These are phyloP conservation scores for Montipora sp. DNA, from an alignment of 64 coral and sea anemone species.

Conservation along the genomic window DNA sequence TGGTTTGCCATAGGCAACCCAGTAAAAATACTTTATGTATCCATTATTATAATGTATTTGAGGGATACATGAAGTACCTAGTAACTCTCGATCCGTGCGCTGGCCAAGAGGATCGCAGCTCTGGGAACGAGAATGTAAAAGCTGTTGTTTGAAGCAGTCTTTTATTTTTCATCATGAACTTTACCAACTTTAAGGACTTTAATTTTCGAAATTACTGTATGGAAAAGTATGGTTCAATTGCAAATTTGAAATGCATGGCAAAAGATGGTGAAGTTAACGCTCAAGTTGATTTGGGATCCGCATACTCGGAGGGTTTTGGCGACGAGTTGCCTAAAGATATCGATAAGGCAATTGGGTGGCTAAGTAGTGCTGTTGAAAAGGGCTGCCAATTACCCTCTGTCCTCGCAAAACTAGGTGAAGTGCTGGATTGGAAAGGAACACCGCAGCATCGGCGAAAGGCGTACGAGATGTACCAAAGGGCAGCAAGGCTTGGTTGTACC, in stretches of 20 bases:
- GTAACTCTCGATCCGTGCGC: no score
- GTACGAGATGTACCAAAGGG: constrained; percentile 64
- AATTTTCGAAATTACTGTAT: neutral
- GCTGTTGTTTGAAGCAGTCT: neutral
- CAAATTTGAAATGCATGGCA: neutral
- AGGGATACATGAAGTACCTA: no score
- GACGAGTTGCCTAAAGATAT: constrained; percentile 49
- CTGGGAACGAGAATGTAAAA: no score
- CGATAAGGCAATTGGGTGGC: constrained; percentile 80
- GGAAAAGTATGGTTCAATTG: constrained; percentile 29
- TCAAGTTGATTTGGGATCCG: constrained; percentile 28
- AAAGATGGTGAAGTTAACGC: constrained; percentile 14
- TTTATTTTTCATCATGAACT: neutral
- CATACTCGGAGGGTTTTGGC: constrained; percentile 26
- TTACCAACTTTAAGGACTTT: neutral
- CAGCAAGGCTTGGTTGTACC: constrained; percentile 32
- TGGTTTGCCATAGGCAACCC: no score
- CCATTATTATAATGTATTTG: no score
- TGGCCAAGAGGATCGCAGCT: no score
- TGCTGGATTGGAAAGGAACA: constrained; percentile 38
- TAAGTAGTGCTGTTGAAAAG: constrained; percentile 49
- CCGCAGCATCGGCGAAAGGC: constrained; percentile 51
- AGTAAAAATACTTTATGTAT: no score
- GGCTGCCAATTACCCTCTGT: neutral
- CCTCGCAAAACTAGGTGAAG: constrained; percentile 32